Evolutionary conservation across 64 coral and sea anemone genomes (phyloP).

Genomic region (Montipora cactus): DNA sequence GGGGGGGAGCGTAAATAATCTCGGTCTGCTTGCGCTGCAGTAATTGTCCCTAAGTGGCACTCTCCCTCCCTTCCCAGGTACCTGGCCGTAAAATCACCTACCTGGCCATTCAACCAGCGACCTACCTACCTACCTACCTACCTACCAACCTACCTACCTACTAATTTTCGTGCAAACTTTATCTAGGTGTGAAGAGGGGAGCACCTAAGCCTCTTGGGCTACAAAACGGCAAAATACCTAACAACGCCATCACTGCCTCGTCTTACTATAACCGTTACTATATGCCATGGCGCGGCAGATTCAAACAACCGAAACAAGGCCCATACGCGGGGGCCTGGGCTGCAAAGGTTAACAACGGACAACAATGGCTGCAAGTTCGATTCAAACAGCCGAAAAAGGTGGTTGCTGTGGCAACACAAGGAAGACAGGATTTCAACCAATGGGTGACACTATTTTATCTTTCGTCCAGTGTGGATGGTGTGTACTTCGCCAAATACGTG

Average conservation of each 20-base stretch:
- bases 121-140: neutral
- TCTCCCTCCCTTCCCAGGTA: too few species aligned
- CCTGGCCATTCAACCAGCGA: too few species aligned
- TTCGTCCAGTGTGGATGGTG: conserved; percentile 46
- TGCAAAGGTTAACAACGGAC: conserved; percentile 42
- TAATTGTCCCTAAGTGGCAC: too few species aligned
- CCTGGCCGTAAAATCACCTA: too few species aligned
- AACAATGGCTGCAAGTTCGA: conserved; percentile 51
- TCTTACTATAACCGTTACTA: conserved; percentile 39
- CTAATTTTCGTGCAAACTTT: neutral
- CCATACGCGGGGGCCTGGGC: conserved; percentile 75
- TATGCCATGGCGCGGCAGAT: conserved; percentile 30
- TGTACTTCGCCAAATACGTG: conserved; percentile 35
- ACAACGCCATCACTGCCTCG: conserved; percentile 46
- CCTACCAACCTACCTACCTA: neutral
- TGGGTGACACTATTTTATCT: conserved; percentile 56
- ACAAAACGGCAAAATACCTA: conserved; percentile 30
- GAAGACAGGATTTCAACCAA: conserved; percentile 62
- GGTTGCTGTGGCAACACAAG: conserved; percentile 53
- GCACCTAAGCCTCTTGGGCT: conserved; percentile 42
- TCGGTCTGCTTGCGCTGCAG: too few species aligned
- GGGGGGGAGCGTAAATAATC: too few species aligned
- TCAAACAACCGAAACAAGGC: conserved; percentile 42
- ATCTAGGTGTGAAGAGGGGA: neutral
- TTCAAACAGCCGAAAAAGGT: conserved; percentile 41